A percentile compares a stretch with the other conserved stretches of the same genome.
These are phyloP conservation scores for Centropus unirufus DNA, from an alignment of 2,113 vertebrate genomes.

Conservation along the genomic window DNA sequence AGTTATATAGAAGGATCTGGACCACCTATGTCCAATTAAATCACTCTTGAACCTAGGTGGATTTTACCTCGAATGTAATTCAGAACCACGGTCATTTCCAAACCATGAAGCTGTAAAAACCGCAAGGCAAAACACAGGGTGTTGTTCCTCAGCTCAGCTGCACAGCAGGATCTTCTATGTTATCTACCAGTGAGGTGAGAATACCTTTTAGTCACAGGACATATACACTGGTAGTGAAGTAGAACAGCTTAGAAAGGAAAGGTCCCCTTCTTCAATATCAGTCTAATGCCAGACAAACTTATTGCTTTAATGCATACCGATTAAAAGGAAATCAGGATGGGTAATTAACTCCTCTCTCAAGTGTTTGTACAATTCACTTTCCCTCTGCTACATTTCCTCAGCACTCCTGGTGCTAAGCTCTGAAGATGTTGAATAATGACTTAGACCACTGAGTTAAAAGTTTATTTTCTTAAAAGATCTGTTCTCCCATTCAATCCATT, in stretches of 20 bases:
- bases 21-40: neutral
- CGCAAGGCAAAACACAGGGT: neutral
- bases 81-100: neutral
- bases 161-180: neutral
- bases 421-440: conserved; percentile 50
- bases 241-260: conserved; percentile 12
- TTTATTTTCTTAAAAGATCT: conserved; percentile 58
- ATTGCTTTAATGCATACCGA: conserved; percentile 23
- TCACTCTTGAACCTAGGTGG: neutral
- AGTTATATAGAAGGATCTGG: neutral
- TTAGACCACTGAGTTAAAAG: conserved; percentile 58
- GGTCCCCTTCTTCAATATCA: conserved; percentile 14
- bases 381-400: conserved; percentile 53
- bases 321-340: conserved; percentile 64
- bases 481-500: conserved; percentile 38
- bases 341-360: conserved; percentile 64
- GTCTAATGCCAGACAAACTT: neutral
- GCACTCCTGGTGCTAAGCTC: conserved; percentile 18
- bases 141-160: neutral
- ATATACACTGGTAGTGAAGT: neutral
- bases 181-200: neutral
- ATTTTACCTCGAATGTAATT: neutral
- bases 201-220: neutral
- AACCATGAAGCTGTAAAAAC: neutral
- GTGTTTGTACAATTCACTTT: conserved; percentile 60